Percentiles rank a stretch among this genome's conserved stretches.
phyloP scores from a whole-genome alignment of 2,888 invertebrate genomes.

The Leptinotarsa haldemani region DNA sequence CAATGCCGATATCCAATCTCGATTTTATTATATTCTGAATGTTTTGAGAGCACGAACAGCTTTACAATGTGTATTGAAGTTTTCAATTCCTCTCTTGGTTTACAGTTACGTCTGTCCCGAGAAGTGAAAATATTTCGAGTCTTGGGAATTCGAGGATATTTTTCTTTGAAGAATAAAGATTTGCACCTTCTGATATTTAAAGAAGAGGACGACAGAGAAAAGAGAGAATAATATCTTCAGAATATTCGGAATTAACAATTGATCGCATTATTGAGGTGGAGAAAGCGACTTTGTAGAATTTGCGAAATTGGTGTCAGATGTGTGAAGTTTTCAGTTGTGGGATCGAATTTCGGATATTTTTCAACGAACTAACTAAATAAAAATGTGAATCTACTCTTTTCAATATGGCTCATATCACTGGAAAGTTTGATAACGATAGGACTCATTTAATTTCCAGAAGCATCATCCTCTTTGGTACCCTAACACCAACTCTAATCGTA shows the following conservation, averaged over 20 bases:
- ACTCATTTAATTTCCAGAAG: conserved; percentile 68
- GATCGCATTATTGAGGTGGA: no score
- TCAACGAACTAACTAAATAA: neutral
- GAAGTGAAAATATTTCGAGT: neutral
- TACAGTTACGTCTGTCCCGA: neutral
- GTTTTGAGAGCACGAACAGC: neutral
- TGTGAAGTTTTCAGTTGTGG: neutral
- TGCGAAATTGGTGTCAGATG: neutral
- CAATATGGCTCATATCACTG: neutral
- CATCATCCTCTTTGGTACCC: conserved; percentile 78
- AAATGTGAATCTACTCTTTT: neutral
- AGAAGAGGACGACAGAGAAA: no score
- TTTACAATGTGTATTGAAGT: neutral
- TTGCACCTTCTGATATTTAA: neutral
- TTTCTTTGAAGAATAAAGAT: neutral
- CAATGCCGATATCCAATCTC: neutral
- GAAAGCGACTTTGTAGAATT: neutral
- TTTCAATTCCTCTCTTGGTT: neutral
- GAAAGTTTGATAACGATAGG: neutral
- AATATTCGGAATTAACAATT: no score
- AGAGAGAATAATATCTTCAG: no score
- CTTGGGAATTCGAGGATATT: neutral
- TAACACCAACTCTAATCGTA: conserved; percentile 78
- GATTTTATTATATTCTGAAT: neutral
- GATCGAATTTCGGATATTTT: neutral